Percentiles rank a stretch among this genome's conserved stretches.
Conservation (phyloP, 23 tunicate species). For the Diplosoma virens region DNA sequence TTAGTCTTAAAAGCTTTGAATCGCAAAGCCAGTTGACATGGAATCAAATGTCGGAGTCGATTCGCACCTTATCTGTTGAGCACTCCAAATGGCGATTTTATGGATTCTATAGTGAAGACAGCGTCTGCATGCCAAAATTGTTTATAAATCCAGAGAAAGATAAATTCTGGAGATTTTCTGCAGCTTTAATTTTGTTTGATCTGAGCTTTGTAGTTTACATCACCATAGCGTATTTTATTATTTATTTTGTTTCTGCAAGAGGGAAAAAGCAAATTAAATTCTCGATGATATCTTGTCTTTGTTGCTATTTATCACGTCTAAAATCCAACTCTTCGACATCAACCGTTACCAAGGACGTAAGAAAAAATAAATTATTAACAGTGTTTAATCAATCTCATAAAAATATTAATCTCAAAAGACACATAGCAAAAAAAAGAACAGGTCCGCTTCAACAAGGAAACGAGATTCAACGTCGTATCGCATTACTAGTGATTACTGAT, state of each 20-base stretch:
- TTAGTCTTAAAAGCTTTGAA: not conserved
- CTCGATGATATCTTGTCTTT: too few relatives aligned
- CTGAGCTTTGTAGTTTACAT: constrained; percentile 63
- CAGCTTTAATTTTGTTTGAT: constrained; percentile 36
- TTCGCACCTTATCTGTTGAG: constrained; percentile 20
- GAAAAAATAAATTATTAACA: too few relatives aligned
- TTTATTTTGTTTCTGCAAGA: constrained; percentile 39
- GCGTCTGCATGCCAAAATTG: constrained; percentile 83
- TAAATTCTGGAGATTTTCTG: constrained; percentile 56
- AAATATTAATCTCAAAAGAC: not conserved
- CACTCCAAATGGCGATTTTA: constrained; percentile 69
- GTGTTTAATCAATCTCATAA: too few relatives aligned
- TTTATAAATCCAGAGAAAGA: constrained; percentile 47
- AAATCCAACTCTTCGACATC: not conserved
- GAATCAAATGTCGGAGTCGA: constrained; percentile 23
- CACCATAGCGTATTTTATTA: constrained; percentile 37
- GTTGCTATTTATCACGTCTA: too few relatives aligned
- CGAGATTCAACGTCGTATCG: constrained; percentile 72
- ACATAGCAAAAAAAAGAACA: not conserved
- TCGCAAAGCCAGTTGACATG: constrained; percentile 8
- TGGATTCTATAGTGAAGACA: constrained; percentile 83
- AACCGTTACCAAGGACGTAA: not conserved
- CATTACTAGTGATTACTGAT: constrained; percentile 64
- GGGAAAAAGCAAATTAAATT: too few relatives aligned
- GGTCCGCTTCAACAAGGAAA: not conserved